Conservation (phyloP, 2,888 invertebrate genomes). For the Yponomeuta malinellus region DNA sequence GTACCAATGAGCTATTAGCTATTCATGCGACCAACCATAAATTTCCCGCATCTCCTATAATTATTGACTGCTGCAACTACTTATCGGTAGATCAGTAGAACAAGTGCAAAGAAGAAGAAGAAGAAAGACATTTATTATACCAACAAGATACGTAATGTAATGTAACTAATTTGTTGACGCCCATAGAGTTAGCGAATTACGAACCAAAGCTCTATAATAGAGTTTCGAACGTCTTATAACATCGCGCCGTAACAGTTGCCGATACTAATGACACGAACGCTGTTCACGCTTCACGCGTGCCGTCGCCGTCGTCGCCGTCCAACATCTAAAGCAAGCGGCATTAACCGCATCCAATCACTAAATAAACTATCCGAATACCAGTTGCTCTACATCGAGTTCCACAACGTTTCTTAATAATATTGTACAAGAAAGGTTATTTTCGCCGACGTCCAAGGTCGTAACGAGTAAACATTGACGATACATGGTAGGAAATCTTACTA, state of each 20-base stretch:
- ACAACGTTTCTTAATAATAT: conserved; percentile 30
- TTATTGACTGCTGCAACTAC: background rate
- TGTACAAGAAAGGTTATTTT: conserved; percentile 43
- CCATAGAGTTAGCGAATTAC: conserved; percentile 6
- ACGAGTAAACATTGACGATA: conserved; percentile 33
- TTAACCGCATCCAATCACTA: conserved; percentile 13
- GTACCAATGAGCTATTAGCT: background rate
- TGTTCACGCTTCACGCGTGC: conserved; percentile 8
- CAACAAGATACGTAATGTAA: no score
- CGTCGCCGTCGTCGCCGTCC: background rate
- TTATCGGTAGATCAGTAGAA: background rate
- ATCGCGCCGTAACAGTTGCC: background rate
- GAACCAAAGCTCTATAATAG: background rate
- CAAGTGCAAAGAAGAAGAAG: background rate
- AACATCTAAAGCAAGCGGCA: background rate
- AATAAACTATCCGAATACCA: conserved; percentile 1
- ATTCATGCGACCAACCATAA: background rate
- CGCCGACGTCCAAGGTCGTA: conserved; percentile 36
- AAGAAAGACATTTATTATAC: no score
- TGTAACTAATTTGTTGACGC: background rate
- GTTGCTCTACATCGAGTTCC: conserved; percentile 8
- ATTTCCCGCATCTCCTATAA: background rate
- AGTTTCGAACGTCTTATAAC: background rate
- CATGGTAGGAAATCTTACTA: conserved; percentile 25
- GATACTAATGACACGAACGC: conserved; percentile 11